phyloP scores from a whole-genome alignment of 2,888 invertebrate species.

The Mantis religiosa region DNA sequence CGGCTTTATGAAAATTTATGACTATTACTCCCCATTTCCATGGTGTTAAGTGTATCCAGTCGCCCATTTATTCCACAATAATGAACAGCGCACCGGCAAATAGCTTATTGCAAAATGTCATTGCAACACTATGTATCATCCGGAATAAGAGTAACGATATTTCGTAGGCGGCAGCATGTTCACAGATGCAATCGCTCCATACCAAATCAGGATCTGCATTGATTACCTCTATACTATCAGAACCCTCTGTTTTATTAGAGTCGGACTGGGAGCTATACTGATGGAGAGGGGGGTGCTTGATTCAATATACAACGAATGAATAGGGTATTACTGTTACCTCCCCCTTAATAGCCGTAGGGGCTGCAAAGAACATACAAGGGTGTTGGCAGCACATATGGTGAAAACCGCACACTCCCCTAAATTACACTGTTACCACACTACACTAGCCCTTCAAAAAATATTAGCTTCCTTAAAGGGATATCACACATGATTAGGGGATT shows the following conservation, averaged over 20 bases:
- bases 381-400: not conserved
- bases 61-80: not conserved
- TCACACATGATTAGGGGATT: not conserved
- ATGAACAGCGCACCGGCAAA: not conserved
- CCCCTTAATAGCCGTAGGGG: not conserved
- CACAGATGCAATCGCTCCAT: not conserved
- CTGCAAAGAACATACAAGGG: not conserved
- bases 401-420: not conserved
- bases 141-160: not conserved
- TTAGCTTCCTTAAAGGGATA: not conserved
- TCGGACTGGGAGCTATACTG: not conserved
- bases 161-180: not conserved
- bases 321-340: slow-evolving; percentile 10
- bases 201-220: not conserved
- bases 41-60: slow-evolving; percentile 5
- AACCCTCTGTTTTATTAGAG: not conserved
- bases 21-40: slow-evolving; percentile 12
- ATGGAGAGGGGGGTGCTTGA: not conserved
- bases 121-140: slow-evolving; percentile 3
- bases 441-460: not conserved
- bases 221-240: not conserved
- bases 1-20: slow-evolving; percentile 13
- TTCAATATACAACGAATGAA: slow-evolving; percentile 15
- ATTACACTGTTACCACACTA: not conserved
- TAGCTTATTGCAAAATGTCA: slow-evolving; percentile 1